Conservation (phyloP, 2,113 vertebrate species). For the Charina bottae region DNA sequence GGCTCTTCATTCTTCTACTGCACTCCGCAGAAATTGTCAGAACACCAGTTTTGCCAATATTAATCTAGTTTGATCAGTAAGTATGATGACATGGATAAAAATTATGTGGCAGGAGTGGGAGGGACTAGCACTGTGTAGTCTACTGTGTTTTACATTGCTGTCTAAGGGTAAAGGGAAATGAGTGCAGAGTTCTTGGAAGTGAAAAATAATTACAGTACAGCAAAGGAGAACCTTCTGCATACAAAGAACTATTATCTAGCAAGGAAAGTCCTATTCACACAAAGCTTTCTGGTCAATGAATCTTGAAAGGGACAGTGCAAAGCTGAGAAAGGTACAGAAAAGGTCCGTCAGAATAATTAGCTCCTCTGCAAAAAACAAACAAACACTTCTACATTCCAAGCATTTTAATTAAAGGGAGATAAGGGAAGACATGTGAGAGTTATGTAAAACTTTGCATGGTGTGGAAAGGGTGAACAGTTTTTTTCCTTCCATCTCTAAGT, state of each 20-base stretch:
- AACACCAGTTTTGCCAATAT: constrained; percentile 61
- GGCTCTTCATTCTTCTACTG: constrained; percentile 50
- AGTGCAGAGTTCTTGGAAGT: background rate
- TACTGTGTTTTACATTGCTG: constrained; percentile 38
- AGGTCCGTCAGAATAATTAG: background rate
- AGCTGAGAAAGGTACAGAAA: background rate
- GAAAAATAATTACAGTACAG: background rate
- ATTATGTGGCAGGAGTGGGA: constrained; percentile 32
- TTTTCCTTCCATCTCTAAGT: background rate
- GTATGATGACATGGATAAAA: constrained; percentile 29
- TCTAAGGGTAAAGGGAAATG: background rate
- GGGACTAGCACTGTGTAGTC: constrained; percentile 41
- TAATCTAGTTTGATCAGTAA: constrained; percentile 59
- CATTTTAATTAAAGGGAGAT: background rate
- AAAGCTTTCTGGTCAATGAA: background rate
- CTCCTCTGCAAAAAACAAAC: background rate
- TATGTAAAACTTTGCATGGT: background rate
- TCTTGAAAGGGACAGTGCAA: background rate
- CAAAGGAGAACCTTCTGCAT: background rate
- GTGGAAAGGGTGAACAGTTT: background rate
- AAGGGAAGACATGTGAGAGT: background rate
- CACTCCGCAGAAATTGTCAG: constrained; percentile 51
- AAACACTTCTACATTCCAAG: background rate
- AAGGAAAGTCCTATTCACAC: background rate
- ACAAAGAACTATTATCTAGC: background rate